Conservation (phyloP, 1,140 invertebrate species). For the Papilio glaucus region DNA sequence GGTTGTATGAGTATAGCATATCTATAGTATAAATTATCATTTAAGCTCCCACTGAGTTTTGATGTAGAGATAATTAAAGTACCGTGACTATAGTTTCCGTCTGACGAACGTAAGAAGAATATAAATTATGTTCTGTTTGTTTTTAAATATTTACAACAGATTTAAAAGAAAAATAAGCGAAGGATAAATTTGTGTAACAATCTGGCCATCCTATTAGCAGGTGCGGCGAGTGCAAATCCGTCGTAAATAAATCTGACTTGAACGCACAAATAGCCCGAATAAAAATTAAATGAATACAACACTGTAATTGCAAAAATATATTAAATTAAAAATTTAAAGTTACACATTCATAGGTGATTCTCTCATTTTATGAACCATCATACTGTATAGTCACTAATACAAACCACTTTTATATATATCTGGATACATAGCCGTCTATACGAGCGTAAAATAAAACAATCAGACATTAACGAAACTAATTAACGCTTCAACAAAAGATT, state of each 20-base stretch:
- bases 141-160: no score
- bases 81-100: no score
- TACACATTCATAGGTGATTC: no score
- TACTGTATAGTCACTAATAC: no score
- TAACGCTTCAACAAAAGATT: conserved; percentile 37
- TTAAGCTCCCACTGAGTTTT: no score
- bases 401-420: not conserved
- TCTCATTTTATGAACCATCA: no score
- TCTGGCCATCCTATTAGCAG: conserved; percentile 58
- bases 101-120: no score
- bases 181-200: not conserved
- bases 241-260: conserved; percentile 77
- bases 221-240: conserved; percentile 62
- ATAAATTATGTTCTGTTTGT: no score
- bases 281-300: conserved; percentile 62
- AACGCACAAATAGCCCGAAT: conserved; percentile 58
- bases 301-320: conserved; percentile 51
- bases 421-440: not conserved
- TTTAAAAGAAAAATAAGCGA: no score
- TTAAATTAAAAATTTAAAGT: conserved; percentile 26
- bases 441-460: conserved; percentile 22
- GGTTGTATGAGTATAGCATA: no score
- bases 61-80: no score
- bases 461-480: conserved; percentile 34
- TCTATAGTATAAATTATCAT: no score